Evolutionary conservation across 2,888 invertebrate genomes (phyloP), one percentile per base, ranked within the genome.

Genomic region (Catocala sponsa): DNA sequence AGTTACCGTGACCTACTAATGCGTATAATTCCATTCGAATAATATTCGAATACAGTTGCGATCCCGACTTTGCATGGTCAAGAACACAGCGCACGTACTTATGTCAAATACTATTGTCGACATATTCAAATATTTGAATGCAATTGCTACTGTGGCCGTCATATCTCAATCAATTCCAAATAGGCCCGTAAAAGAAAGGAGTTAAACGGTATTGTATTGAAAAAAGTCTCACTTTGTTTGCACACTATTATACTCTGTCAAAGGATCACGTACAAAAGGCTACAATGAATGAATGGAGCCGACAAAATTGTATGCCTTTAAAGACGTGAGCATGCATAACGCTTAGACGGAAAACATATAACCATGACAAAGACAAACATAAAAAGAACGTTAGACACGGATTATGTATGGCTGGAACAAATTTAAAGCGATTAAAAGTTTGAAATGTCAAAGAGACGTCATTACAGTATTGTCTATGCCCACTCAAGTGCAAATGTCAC

Each of bases 291-390:
- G 59, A 63, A 71, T 55, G 15, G 43, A 52, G 13, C 25, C 56
- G 47, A 52, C 59, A 65, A 67, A 48, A 52, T 55, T 6, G 5
- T 25, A 42, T 51, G 70, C 62, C 54, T 5, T 48, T 44, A 49
- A 15, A 74, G 13, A 10, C 60, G 60, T 61, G 63, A 63, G 12
- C 48, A 55, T 12, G 60, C 50, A 78, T 70, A 77, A 76, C 63
- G 47, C 57, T 47, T 35, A 13, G 48, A 62, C 59, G 50, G 57
- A 68, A 66, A 62, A 68, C 61, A 70, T 51, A 59, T 41, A 49
- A 10, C 6, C 44, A 51, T 53, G 56, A 63, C 65, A 55, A 61
- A 66, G 46, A 54, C 38, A 54, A 47, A 55, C 54, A 51, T 51
- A 49, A 33, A 54, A 48, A 11, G n/a, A 11, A 6, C 54, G 44